Conservation (phyloP, 2,888 invertebrate species). For the Pardosa pseudoannulata region DNA sequence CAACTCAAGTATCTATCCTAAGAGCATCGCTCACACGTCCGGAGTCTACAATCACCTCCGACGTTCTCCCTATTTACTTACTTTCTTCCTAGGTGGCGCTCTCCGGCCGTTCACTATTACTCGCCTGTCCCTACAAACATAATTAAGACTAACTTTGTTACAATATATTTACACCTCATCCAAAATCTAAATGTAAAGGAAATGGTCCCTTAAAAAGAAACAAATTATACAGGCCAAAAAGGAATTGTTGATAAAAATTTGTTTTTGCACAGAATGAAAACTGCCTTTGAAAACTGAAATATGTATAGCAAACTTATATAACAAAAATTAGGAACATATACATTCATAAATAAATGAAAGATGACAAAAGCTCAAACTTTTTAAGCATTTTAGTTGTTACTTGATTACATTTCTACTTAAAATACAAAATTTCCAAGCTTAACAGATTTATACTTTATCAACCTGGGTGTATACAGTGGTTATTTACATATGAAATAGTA, state of each 20-base stretch:
- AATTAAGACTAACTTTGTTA: conserved; percentile 31
- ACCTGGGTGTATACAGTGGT: conserved; percentile 57
- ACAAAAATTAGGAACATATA: conserved; percentile 35
- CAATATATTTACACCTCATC: conserved; percentile 43
- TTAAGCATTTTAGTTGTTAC: conserved; percentile 33
- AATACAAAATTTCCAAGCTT: conserved; percentile 51
- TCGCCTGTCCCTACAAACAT: no score
- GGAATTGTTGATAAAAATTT: background rate
- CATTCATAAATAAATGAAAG: conserved; percentile 33
- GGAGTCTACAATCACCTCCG: no score
- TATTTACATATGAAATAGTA: conserved; percentile 50
- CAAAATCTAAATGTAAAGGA: conserved; percentile 14
- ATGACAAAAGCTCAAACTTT: conserved; percentile 34
- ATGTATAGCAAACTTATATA: background rate
- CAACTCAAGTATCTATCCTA: no score
- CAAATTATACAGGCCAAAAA: background rate
- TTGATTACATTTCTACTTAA: conserved; percentile 21
- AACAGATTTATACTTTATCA: conserved; percentile 68
- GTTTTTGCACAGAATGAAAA: background rate
- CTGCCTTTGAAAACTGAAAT: background rate
- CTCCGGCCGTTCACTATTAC: no score
- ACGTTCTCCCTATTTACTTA: no score
- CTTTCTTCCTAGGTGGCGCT: no score
- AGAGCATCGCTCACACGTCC: no score
- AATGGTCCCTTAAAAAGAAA: conserved; percentile 47